Evolutionary conservation across 2,113 vertebrate genomes (phyloP), one percentile per base, ranked within the genome.

Genomic region (Sinocyclocheilus rhinocerous): DNA sequence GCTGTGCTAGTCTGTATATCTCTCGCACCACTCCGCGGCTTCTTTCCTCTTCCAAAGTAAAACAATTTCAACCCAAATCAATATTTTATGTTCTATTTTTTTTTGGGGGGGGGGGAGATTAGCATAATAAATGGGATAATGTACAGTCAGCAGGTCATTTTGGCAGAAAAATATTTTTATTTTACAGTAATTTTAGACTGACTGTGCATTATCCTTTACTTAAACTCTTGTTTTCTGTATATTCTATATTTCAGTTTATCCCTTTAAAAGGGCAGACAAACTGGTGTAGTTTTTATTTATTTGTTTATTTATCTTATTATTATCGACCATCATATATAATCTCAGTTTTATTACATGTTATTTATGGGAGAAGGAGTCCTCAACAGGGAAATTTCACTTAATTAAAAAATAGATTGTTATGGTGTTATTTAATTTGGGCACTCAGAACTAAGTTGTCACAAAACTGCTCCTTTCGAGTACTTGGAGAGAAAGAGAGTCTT

Each of bases 401-500:
- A 45, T 70, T 82, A 33, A 42, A 39, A 20, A 26, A 42, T 26
- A 29, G 16, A 20, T 50, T 48, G 36, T 81, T 63, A 33, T 80
- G 39, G 63, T 82, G 6, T 45, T 18, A 55, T 55, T 80, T 4
- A 42, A 12, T 63, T 5, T 61, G 77, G 52, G 22, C 29, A 22
- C 33, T 59, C 6, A 9, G 24, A 50, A 33, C 33, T 57, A 42
- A 75, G 3, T n/a, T 72, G 29, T 55, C 33, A n/a, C 69, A 29
- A 59, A 73, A 73, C 81, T 70, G 65, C 67, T 59, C 50, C 69
- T 39, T 73, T 36, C 73, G 81, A 73, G 63, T 20, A 69, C 63
- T 69, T 82, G 24, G 63, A 50, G 42, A 29, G 50, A 52, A 65
- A 69, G 48, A 57, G 50, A 79, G 82, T 73, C 26, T 73, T 57